These are phyloP conservation scores for Phthorimaea operculella DNA, from an alignment of 1,140 invertebrate genomes.

Conservation along the genomic window DNA sequence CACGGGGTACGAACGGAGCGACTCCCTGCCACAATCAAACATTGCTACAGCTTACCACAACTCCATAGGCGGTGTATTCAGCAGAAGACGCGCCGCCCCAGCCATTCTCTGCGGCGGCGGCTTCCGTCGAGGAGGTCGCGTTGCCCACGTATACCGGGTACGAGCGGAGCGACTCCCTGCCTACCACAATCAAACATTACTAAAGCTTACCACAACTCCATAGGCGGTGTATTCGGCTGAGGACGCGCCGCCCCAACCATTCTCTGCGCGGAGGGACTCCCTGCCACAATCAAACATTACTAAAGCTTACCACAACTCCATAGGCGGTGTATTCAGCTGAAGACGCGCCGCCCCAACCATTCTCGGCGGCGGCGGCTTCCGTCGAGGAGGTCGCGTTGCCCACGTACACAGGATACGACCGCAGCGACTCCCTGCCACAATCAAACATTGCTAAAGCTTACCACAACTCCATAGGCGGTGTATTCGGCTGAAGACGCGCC, in stretches of 20 bases:
- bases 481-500: slow-evolving; percentile 23
- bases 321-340: slow-evolving; percentile 25
- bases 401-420: slow-evolving; percentile 49
- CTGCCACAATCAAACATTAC: slow-evolving; percentile 25
- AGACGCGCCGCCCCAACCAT: slow-evolving; percentile 26
- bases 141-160: slow-evolving; percentile 47
- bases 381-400: slow-evolving; percentile 15
- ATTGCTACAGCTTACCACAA: slow-evolving; percentile 18
- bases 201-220: slow-evolving; percentile 19
- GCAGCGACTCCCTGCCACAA: slow-evolving; percentile 37
- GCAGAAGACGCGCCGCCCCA: slow-evolving; percentile 27
- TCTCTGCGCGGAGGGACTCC: slow-evolving; percentile 30
- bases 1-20: slow-evolving; percentile 44
- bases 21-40: slow-evolving; percentile 32
- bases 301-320: slow-evolving; percentile 19
- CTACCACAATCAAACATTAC: background rate
- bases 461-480: slow-evolving; percentile 26
- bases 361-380: slow-evolving; percentile 21
- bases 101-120: slow-evolving; percentile 20
- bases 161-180: slow-evolving; percentile 42
- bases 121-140: slow-evolving; percentile 17
- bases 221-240: slow-evolving; percentile 25
- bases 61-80: slow-evolving; percentile 25
- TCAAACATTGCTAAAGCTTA: slow-evolving; percentile 14
- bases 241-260: slow-evolving; percentile 26